Evolutionary conservation across 2,113 vertebrate species (phyloP).

Genomic region (Isurus oxyrinchus): DNA sequence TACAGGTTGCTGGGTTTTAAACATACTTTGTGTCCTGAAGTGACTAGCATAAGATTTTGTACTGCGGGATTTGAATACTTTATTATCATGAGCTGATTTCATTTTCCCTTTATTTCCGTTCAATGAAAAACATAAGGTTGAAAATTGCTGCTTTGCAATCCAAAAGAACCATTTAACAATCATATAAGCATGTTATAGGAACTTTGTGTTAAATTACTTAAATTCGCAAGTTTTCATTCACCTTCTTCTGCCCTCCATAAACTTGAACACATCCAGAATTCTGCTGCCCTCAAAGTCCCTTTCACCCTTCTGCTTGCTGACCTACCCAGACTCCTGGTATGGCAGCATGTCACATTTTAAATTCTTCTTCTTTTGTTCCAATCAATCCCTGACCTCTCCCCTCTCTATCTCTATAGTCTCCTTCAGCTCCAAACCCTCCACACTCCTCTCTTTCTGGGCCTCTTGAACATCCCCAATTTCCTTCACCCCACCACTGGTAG

Average conservation of each 20-base stretch:
- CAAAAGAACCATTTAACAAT: background rate
- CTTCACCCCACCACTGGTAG: background rate
- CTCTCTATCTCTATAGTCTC: background rate
- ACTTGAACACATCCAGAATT: background rate
- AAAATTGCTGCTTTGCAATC: background rate
- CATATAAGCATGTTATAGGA: background rate
- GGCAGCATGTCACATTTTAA: background rate
- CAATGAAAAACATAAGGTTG: background rate
- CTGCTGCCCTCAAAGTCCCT: background rate
- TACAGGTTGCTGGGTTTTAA: slow-evolving; percentile 78
- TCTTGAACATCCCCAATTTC: too few species aligned
- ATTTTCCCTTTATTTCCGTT: background rate
- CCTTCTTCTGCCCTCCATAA: background rate
- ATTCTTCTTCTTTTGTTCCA: background rate
- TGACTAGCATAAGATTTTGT: background rate
- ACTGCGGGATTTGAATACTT: background rate
- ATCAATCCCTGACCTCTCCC: background rate
- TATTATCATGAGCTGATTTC: background rate
- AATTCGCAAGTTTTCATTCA: background rate
- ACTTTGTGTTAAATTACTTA: background rate
- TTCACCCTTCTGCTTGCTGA: background rate
- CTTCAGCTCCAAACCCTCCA: background rate
- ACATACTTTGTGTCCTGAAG: slow-evolving; percentile 55
- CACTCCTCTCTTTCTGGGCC: too few species aligned
- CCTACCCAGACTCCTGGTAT: background rate